Base-by-base conservation (phyloP, 2,113 vertebrate species). In the Alces alces region DNA sequence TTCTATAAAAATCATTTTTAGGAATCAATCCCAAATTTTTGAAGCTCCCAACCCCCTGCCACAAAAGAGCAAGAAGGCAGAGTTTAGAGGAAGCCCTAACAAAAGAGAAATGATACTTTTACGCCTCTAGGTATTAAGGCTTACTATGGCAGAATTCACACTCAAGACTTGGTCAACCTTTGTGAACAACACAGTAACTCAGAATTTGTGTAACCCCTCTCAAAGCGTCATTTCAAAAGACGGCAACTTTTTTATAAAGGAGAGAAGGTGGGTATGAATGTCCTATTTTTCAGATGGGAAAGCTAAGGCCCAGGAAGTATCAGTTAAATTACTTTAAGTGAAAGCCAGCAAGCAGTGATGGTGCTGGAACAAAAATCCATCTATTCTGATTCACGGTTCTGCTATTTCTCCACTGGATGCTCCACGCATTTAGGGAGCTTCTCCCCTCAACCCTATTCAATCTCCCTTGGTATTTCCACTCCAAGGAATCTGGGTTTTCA, bases 1-100 rank as follows among this genome's bases (percentile, higher is more conserved):
- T 54, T 94, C 82, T 92, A 89, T 76, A 97, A 95, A 96, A 94
- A 89, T 27, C 13, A 2, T 89, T 93, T 90, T 83, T 61, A 92
- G 89, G 78, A 97, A 93, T 58, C 88, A 86, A 14, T 36, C 70
- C n/a, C 64, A 50, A 93, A 50, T 16, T 82, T 87, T 39, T 79
- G 33, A 96, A 86, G 36, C 78, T 30, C 28, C 45, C 9, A 19
- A 78, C 12, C 13, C 13, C 36, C 36, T 7, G 6, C 57, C 73
- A 27, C 14, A 33, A 87, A 61, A 61, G n/a, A 91, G 7, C 54
- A 43, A 14, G 33, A 91, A 96, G 83, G 57, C 61, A 87, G 39
- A 64, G 7, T 47, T 92, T 73, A 61, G 45, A 90, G 58, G 47
- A 43, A 84, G 70, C 16, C 61, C 54, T 95, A 19, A 19, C 82